Percentiles rank a stretch among this genome's conserved stretches.
Evolutionary conservation across 2,113 vertebrate species (phyloP).

Genomic region (Ariopsis seemanni): DNA sequence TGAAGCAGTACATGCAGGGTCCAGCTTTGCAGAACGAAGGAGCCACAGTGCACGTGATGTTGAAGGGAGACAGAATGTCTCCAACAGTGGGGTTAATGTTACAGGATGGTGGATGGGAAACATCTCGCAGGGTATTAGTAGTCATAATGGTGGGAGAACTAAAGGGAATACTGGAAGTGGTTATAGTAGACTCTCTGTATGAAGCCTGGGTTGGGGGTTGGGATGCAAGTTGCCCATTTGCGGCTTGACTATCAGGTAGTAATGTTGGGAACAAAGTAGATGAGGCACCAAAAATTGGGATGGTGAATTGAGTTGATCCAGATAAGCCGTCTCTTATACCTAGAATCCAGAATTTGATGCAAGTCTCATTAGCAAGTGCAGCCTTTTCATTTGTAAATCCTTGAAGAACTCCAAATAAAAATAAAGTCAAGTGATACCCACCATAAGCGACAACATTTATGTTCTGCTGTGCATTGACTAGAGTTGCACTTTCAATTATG

Average conservation of each 20-base stretch:
- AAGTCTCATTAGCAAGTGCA: background rate
- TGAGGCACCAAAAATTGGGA: slow-evolving; percentile 1
- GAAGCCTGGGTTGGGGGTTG: slow-evolving; percentile 40
- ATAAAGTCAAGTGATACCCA: slow-evolving; percentile 41
- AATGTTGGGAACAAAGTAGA: background rate
- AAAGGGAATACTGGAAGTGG: slow-evolving; percentile 47
- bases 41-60: slow-evolving; percentile 70
- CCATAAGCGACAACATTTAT: slow-evolving; percentile 72
- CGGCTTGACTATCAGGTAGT: background rate
- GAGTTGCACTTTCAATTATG: slow-evolving; percentile 52
- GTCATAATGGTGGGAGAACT: slow-evolving; percentile 16
- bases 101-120: slow-evolving; percentile 63
- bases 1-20: slow-evolving; percentile 82
- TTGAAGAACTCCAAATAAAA: background rate
- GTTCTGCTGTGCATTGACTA: slow-evolving; percentile 58
- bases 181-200: slow-evolving; percentile 54
- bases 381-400: background rate
- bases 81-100: slow-evolving; percentile 73
- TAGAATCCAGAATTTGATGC: slow-evolving; percentile 6
- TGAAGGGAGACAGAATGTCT: slow-evolving; percentile 77
- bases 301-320: slow-evolving; percentile 42
- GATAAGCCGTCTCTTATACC: slow-evolving; percentile 35
- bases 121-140: slow-evolving; percentile 54
- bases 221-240: background rate
- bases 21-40: slow-evolving; percentile 62